Evolutionary conservation across 2,888 invertebrate genomes (phyloP), one percentile per base, ranked within the genome.

Genomic region (Hypolimnas misippus): DNA sequence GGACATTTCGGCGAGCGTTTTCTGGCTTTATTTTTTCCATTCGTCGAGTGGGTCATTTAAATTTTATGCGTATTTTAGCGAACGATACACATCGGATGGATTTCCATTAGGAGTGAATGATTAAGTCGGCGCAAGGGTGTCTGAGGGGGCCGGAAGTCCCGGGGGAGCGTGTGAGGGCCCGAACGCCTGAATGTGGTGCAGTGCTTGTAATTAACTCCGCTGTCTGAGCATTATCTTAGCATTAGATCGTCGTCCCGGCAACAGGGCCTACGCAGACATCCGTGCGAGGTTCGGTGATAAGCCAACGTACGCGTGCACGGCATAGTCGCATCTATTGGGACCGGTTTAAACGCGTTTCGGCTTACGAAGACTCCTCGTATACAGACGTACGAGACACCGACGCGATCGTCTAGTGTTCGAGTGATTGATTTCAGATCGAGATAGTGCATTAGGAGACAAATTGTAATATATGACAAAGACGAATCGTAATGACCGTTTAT

Each of bases 141-240:
- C 46, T 69, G 73, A 65, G 70, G 67, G 68, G 68, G 68, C 50
- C 38, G 61, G 52, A 46, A 57, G 64, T 56, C 68, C 76, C 84
- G 77, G 80, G 65, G 68, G 89, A 88, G 73, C 53, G 73, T 65
- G 71, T 65, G 70, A 62, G 72, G 72, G 77, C 81, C 83, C 79
- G 69, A 78, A 74, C 77, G 79, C 76, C 76, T 70, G 80, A 84
- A 83, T 87, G 86, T 80, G 84, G 81, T 84, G 83, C 88, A 81
- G 75, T 81, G 87, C 85, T 88, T 84, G 82, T 89, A 90, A 90
- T 91, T 91, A 91, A 88, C 89, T 89, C 82, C 86, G 80, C 82
- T 84, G 85, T 86, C 77, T 78, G 77, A 76, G 77, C 81, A 87
- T 90, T 89, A 89, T 86, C 84, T 84, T 75, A 74, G 81, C 81